phyloP scores from a whole-genome alignment of 2,888 invertebrate species.

The Idaea dimidiata region DNA sequence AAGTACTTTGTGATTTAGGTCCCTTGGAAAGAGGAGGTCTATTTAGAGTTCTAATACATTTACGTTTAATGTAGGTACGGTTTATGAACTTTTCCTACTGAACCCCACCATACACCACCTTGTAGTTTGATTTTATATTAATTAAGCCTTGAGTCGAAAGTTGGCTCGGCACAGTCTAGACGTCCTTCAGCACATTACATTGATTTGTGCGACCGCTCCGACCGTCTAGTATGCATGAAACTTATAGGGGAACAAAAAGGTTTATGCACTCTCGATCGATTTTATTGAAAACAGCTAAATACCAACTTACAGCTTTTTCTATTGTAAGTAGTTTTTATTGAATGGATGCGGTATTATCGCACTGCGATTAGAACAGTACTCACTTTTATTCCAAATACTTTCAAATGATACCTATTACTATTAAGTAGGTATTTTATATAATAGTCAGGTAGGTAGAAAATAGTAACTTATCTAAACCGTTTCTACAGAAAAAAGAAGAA shows the following conservation, averaged over 20 bases:
- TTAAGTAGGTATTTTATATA: too few relatives aligned
- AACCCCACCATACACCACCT: slow-evolving; percentile 10
- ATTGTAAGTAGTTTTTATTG: not conserved
- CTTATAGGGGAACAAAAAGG: slow-evolving; percentile 15
- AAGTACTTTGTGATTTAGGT: too few relatives aligned
- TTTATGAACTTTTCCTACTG: not conserved
- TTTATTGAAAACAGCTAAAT: slow-evolving; percentile 7
- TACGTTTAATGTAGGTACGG: not conserved
- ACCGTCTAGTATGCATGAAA: slow-evolving; percentile 28
- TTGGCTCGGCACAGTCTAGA: slow-evolving; percentile 41
- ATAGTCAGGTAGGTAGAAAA: not conserved
- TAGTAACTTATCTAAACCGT: not conserved
- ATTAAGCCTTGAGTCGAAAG: slow-evolving; percentile 36
- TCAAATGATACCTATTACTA: too few relatives aligned
- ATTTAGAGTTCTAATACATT: too few relatives aligned
- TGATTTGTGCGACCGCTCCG: slow-evolving; percentile 53
- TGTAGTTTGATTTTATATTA: slow-evolving; percentile 42
- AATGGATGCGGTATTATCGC: too few relatives aligned
- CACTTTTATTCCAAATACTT: too few relatives aligned
- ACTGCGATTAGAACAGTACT: too few relatives aligned
- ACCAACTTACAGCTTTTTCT: not conserved
- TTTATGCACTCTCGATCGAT: slow-evolving; percentile 12
- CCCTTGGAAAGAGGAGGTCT: too few relatives aligned
- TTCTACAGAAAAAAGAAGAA: not conserved
- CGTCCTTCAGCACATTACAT: slow-evolving; percentile 49